Conservation (phyloP, 2,888 invertebrate species). For the Hirudinaria manillensis region DNA sequence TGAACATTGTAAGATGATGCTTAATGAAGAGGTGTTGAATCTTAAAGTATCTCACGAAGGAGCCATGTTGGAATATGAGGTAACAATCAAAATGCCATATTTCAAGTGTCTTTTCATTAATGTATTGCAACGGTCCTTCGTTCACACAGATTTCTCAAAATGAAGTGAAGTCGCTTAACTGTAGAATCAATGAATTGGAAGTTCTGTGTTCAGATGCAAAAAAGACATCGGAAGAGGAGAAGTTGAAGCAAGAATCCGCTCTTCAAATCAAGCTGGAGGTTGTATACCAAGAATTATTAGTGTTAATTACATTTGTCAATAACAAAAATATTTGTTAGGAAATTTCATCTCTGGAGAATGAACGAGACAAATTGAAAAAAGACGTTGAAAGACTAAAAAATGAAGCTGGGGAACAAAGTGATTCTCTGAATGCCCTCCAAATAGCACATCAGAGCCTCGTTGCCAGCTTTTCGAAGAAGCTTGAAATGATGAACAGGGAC, state of each 20-base stretch:
- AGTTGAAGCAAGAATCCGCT: slow-evolving; percentile 26
- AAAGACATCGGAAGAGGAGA: slow-evolving; percentile 31
- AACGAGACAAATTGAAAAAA: slow-evolving; percentile 33
- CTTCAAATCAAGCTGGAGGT: no score
- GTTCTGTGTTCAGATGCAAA: background rate
- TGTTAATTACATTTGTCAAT: no score
- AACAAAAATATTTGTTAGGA: no score
- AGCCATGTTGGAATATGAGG: slow-evolving; percentile 45
- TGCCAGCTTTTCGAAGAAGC: slow-evolving; percentile 38
- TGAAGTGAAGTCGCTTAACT: background rate
- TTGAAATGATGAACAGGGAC: slow-evolving; percentile 36
- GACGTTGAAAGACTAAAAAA: slow-evolving; percentile 36
- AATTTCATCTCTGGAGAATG: no score
- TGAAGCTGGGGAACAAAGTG: slow-evolving; percentile 27
- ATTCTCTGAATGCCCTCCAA: slow-evolving; percentile 40
- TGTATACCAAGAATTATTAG: no score
- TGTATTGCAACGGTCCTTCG: no score
- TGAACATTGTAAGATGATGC: slow-evolving; percentile 46
- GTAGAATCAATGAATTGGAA: background rate
- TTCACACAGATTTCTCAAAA: background rate
- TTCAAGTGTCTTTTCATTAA: no score
- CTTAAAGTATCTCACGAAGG: slow-evolving; percentile 43
- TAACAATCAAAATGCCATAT: slow-evolving; percentile 24
- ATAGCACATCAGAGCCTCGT: slow-evolving; percentile 41
- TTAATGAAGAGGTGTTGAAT: slow-evolving; percentile 44